phyloP scores from a whole-genome alignment of 2,888 invertebrate genomes.

The Protophormia terraenovae region DNA sequence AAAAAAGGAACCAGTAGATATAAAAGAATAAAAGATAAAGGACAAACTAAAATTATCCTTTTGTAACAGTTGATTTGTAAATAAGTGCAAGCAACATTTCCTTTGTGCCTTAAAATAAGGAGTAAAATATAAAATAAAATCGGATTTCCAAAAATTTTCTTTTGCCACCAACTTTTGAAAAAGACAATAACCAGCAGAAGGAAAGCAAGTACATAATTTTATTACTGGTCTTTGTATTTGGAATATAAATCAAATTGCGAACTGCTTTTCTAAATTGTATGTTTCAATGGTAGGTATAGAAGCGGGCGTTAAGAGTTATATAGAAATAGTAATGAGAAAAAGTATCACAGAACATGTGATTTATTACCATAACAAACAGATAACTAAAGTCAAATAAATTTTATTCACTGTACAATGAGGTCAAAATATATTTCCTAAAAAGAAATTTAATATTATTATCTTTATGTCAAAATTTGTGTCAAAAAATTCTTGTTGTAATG shows the following conservation, averaged over 20 bases:
- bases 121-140: background rate
- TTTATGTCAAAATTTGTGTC: too few species aligned
- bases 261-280: background rate
- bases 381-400: conserved; percentile 39
- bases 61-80: background rate
- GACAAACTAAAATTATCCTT: background rate
- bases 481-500: too few species aligned
- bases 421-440: too few species aligned
- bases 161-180: background rate
- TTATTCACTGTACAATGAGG: conserved; percentile 8
- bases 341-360: conserved; percentile 23
- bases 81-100: too few species aligned
- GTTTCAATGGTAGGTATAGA: background rate
- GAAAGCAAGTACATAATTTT: background rate
- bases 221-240: background rate
- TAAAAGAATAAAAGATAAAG: too few species aligned
- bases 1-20: background rate
- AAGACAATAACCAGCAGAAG: background rate
- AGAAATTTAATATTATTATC: conserved; percentile 18
- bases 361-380: conserved; percentile 27
- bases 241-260: background rate
- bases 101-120: background rate
- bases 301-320: background rate
- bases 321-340: background rate
- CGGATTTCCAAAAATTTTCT: background rate